These are phyloP conservation scores for Apis dorsata DNA, from an alignment of 1,140 invertebrate genomes.

Conservation along the genomic window DNA sequence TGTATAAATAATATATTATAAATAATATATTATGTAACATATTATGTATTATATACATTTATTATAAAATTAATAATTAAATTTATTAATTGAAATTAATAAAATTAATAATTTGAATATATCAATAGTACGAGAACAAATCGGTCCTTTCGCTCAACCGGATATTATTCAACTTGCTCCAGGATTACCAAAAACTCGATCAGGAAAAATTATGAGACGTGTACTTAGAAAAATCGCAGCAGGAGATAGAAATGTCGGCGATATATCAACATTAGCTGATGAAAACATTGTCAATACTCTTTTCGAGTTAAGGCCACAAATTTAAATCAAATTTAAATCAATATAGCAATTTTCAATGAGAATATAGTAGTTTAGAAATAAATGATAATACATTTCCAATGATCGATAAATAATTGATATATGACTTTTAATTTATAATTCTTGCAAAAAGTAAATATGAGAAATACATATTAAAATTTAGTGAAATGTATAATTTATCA, in stretches of 20 bases:
- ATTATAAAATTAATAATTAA: too few species aligned
- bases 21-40: too few species aligned
- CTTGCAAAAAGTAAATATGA: neutral
- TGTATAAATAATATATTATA: too few species aligned
- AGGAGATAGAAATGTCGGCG: constrained; percentile 93
- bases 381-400: constrained; percentile 19
- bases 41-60: too few species aligned
- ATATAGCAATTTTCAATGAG: neutral
- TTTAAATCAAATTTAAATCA: constrained; percentile 58
- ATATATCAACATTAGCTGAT: constrained; percentile 95
- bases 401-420: neutral
- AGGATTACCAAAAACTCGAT: constrained; percentile 96
- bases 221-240: constrained; percentile 95
- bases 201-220: constrained; percentile 98
- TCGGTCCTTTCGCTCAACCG: constrained; percentile 97
- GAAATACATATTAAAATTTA: neutral
- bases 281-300: constrained; percentile 90
- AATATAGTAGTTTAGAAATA: constrained; percentile 33
- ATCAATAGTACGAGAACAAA: constrained; percentile 89
- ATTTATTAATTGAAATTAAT: neutral
- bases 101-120: neutral
- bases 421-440: neutral
- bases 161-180: constrained; percentile 96
- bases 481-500: neutral
- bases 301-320: constrained; percentile 84